Base-by-base conservation (phyloP, 2,113 vertebrate species). In the Telmatochromis sp. region DNA sequence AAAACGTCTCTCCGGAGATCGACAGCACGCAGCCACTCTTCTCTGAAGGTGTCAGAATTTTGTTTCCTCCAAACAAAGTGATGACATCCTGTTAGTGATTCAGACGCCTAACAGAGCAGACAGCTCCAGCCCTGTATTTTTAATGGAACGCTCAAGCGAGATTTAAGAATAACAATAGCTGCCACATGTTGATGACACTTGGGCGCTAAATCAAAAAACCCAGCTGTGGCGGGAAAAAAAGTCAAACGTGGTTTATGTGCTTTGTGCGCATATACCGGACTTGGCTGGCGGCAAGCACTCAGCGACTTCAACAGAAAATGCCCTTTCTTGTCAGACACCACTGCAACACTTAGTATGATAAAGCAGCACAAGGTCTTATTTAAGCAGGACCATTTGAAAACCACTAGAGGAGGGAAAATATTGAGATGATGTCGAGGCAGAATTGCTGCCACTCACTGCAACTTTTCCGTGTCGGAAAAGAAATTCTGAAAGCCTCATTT, bases 401-500 rank as follows among this genome's bases (percentile, higher is more conserved):
- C 75, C 82, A 87, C 86, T 91, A 47, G 81, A 87, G 89, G 63
- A 88, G 81, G 84, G 54, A 83, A 90, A 89, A 79, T 85, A 90
- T 87, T 86, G 65, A 93, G 88, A 85, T 63, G 92, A 84, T 91
- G 87, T 90, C 57, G 53, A 80, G 49, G 70, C 83, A 87, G 85
- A 91, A 88, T 85, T 37, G 75, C 87, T 82, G 85, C 81, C 82
- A 85, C 81, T 90, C 85, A 88, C 58, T 7, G 79, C 53, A 82
- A 86, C 83, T 58, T 89, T 85, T 80, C 82, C 2, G 9, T 57
- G 80, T 78, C 4, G 21, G 54, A 87, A 86, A 84, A 79, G 28
- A 87, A 51, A 85, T 80, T 83, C 49, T 85, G 60, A 90, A 94
- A 90, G 90, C 55, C 91, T 94, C 89, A 93, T 93, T 94, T 93